Conservation (phyloP, 2,113 vertebrate genomes). For the Ursus arctos region DNA sequence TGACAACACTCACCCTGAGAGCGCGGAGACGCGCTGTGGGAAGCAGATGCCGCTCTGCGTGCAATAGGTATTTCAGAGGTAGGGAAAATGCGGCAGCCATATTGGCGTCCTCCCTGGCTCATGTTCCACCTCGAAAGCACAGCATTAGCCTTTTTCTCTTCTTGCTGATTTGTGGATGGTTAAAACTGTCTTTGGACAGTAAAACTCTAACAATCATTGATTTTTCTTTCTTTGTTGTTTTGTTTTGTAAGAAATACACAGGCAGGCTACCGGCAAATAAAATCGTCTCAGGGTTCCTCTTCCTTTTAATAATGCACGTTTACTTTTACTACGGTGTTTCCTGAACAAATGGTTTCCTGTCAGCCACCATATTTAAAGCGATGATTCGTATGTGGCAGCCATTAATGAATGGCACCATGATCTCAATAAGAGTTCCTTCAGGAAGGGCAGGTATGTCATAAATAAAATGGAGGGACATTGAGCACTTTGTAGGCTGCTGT, state of each 20-base stretch:
- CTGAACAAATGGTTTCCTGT: neutral
- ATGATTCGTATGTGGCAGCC: neutral
- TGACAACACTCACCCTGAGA: neutral
- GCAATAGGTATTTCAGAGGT: neutral
- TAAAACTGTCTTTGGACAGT: neutral
- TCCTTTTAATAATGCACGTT: neutral
- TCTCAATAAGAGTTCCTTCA: neutral
- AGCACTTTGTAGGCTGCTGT: neutral
- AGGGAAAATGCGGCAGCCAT: neutral
- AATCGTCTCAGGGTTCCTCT: neutral
- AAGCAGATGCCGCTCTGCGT: neutral
- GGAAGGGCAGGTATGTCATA: neutral
- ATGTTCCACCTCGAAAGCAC: neutral
- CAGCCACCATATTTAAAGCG: neutral
- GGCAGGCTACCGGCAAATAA: neutral
- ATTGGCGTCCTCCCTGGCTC: neutral
- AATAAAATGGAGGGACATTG: neutral
- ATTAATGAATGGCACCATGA: neutral
- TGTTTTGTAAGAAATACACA: neutral
- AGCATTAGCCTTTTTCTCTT: neutral
- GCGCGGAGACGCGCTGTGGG: neutral
- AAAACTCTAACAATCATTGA: neutral
- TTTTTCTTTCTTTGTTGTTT: neutral
- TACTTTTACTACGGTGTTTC: neutral
- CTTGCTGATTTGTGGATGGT: neutral